Base-by-base conservation (phyloP, 2,113 vertebrate species). In the Sphyrna mokarran region DNA sequence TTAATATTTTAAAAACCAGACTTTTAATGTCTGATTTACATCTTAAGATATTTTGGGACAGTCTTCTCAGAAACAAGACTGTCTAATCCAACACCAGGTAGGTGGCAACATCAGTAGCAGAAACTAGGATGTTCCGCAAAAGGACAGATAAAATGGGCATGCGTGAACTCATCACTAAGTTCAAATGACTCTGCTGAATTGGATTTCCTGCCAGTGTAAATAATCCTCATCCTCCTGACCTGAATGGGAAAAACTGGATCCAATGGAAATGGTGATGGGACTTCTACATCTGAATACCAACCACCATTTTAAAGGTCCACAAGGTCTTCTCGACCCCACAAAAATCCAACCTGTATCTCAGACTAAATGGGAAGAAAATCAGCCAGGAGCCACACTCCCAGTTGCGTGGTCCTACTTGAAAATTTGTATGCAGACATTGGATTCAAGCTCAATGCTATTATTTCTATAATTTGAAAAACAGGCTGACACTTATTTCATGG, bases 11-110 rank as follows among this genome's bases (percentile, higher is more conserved):
- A n/a, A 66, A 93, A 93, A 93, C 68, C 58, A 93, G 89, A 93
- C 89, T 66, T 91, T 93, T 66, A 61, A 93, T 40, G 61, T 93
- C 89, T 93, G 89, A 61, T 93, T 93, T 93, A 93, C 63, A 37
- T 93, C 89, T 93, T 93, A 66, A 54, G 58, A 93, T 37, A 63
- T 66, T 93, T 68, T 61, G 33, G 89, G 89, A 37, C 61, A 93
- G 89, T n/a, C 61, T 6, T 37, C 89, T 91, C 89, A 93, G 66
- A 93, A 93, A 93, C 89, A 93, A 33, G n/a, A 66, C 61, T 63
- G n/a, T 68, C 89, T 66, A 93, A 93, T 66, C 89, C 63, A 93
- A 93, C n/a, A 66, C 89, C 66, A n/a, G 33, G 40, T 9, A 16
- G 89, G 89, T 37, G 89, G 89, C 89, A 93, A 68, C 33, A 63